Conservation (phyloP, 2,797 vertebrate species). For the Rousettus madagascariensis region DNA sequence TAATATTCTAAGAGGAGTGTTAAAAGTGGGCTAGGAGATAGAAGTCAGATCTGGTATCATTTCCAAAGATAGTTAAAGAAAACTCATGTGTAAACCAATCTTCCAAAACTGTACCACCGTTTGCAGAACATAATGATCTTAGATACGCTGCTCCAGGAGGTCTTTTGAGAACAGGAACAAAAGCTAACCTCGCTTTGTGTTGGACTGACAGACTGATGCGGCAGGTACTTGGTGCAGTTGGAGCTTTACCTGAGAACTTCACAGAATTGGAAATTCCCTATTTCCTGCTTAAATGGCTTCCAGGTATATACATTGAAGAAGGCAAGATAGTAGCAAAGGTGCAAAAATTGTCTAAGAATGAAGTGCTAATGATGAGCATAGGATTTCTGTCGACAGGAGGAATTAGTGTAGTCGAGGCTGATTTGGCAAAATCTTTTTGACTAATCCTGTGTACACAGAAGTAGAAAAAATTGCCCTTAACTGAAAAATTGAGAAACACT, state of each 20-base stretch:
- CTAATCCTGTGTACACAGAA: not conserved
- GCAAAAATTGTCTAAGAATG: not conserved
- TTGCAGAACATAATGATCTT: constrained; percentile 96
- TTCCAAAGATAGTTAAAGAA: constrained; percentile 97
- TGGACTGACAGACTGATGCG: constrained; percentile 96
- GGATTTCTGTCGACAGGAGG: not conserved
- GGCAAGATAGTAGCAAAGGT: constrained; percentile 91
- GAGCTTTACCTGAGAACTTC: constrained; percentile 96
- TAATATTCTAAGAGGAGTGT: constrained; percentile 96
- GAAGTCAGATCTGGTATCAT: constrained; percentile 97
- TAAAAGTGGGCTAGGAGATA: constrained; percentile 98
- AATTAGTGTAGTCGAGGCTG: not conserved
- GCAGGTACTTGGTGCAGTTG: constrained; percentile 95
- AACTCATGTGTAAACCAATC: constrained; percentile 98
- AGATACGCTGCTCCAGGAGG: constrained; percentile 91
- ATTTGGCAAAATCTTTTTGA: not conserved
- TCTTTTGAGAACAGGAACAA: constrained; percentile 89
- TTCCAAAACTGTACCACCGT: constrained; percentile 98
- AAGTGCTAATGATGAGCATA: not conserved
- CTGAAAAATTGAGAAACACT: not conserved
- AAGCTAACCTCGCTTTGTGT: constrained; percentile 96
- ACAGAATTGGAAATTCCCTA: constrained; percentile 98
- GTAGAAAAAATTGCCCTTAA: not conserved
- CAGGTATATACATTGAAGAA: constrained; percentile 96
- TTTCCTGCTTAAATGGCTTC: constrained; percentile 93